A percentile compares a stretch with the other conserved stretches of the same genome.
Conservation (phyloP, 2,888 invertebrate genomes). For the Endomychus coccineus region DNA sequence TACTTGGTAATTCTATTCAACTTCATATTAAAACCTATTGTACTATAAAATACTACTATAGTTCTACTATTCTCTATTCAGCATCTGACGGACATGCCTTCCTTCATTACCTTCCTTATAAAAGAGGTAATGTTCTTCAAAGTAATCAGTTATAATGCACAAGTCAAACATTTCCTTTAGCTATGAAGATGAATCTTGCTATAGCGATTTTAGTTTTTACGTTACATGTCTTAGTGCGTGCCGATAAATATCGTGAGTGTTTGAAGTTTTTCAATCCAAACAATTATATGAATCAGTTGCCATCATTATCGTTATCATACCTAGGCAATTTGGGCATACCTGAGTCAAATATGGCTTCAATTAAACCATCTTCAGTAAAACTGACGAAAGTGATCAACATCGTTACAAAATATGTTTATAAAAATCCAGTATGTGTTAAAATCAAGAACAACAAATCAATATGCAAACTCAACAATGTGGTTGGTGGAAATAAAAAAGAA, state of each 20-base stretch:
- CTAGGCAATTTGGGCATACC: constrained; percentile 33
- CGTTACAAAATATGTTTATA: constrained; percentile 38
- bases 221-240: too few species aligned
- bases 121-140: too few species aligned
- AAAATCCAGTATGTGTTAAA: constrained; percentile 40
- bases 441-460: constrained; percentile 27
- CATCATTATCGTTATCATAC: constrained; percentile 37
- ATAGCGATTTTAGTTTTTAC: too few species aligned
- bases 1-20: too few species aligned
- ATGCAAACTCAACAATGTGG: constrained; percentile 23
- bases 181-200: too few species aligned
- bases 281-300: constrained; percentile 35
- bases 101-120: too few species aligned
- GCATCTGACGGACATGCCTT: too few species aligned
- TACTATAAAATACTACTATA: too few species aligned
- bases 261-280: constrained; percentile 34
- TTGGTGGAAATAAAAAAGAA: constrained; percentile 25
- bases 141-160: too few species aligned
- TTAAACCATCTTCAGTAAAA: constrained; percentile 22
- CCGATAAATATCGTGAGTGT: constrained; percentile 33
- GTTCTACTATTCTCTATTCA: too few species aligned
- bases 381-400: constrained; percentile 37
- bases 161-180: too few species aligned
- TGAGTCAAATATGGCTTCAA: constrained; percentile 15
- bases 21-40: too few species aligned